Conservation (phyloP, 2,797 vertebrate species). For the Protonibea diacanthus region DNA sequence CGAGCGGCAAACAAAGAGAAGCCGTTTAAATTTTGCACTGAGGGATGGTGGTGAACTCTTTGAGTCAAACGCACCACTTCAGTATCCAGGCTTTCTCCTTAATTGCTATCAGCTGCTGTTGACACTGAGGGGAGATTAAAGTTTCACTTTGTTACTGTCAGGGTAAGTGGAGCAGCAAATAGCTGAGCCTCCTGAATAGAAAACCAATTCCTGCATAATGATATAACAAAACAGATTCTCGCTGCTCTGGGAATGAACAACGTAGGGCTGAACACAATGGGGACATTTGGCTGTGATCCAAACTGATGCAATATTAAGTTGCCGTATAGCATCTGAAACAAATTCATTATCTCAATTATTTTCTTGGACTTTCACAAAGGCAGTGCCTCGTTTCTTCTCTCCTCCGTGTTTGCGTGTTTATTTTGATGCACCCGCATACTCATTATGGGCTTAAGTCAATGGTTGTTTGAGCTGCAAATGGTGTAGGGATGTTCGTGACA, state of each 20-base stretch:
- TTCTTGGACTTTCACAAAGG: constrained; percentile 34
- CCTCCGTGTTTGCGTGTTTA: constrained; percentile 15
- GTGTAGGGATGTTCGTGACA: too few relatives aligned
- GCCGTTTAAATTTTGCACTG: constrained; percentile 49
- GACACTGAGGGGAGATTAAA: constrained; percentile 83
- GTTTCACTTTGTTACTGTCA: constrained; percentile 87
- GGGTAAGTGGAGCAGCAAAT: constrained; percentile 86
- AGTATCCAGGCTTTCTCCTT: constrained; percentile 73
- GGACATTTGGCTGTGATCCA: constrained; percentile 58
- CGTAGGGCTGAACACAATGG: constrained; percentile 48
- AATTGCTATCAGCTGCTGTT: constrained; percentile 84
- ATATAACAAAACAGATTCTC: constrained; percentile 81
- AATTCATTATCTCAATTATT: constrained; percentile 52
- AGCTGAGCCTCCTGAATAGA: constrained; percentile 81
- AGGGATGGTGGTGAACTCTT: constrained; percentile 70
- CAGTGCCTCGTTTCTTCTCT: background rate
- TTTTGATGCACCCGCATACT: constrained; percentile 13
- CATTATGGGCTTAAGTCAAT: constrained; percentile 27
- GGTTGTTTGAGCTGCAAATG: constrained; percentile 29
- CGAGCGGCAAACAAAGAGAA: constrained; percentile 35
- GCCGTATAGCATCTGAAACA: constrained; percentile 23
- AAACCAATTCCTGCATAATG: constrained; percentile 82
- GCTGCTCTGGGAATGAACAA: constrained; percentile 62
- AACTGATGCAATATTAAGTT: constrained; percentile 39
- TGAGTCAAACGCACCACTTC: constrained; percentile 74